Evolutionary conservation across 2,888 invertebrate genomes (phyloP).

Genomic region (Dryobota labecula): DNA sequence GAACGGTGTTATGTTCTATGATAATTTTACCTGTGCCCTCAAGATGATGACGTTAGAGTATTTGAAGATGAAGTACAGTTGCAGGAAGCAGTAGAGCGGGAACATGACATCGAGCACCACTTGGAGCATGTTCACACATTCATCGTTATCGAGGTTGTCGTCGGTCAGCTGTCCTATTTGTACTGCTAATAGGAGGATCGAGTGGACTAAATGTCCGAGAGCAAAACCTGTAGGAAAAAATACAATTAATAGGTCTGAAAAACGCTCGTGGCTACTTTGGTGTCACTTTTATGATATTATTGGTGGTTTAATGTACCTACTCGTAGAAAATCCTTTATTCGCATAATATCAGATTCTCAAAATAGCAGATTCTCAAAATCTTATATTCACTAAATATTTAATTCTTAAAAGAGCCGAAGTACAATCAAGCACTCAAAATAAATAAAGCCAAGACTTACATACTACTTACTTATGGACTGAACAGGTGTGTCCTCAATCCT

Average conservation of each 20-base stretch:
- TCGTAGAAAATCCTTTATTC: no score
- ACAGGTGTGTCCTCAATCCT: no score
- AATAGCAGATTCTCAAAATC: no score
- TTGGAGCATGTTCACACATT: conserved; percentile 91
- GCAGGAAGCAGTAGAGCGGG: conserved; percentile 93
- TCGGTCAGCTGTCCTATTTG: conserved; percentile 92
- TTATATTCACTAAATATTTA: no score
- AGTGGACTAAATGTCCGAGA: conserved; percentile 94
- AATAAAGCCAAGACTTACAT: no score
- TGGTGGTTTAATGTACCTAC: no score
- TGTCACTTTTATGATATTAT: not conserved
- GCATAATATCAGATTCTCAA: no score
- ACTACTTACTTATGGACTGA: no score
- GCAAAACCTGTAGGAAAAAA: conserved; percentile 91
- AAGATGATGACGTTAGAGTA: conserved; percentile 94
- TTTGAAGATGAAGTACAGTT: conserved; percentile 95
- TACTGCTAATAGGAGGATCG: conserved; percentile 92
- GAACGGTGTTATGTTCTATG: not conserved
- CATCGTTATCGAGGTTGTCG: conserved; percentile 86
- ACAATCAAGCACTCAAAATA: no score
- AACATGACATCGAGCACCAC: conserved; percentile 92
- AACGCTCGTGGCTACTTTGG: no score
- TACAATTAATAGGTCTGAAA: not conserved
- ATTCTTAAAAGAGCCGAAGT: no score
- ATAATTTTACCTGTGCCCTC: conserved; percentile 77